phyloP scores from a whole-genome alignment of 2,113 vertebrate species.

The Athene cunicularia region DNA sequence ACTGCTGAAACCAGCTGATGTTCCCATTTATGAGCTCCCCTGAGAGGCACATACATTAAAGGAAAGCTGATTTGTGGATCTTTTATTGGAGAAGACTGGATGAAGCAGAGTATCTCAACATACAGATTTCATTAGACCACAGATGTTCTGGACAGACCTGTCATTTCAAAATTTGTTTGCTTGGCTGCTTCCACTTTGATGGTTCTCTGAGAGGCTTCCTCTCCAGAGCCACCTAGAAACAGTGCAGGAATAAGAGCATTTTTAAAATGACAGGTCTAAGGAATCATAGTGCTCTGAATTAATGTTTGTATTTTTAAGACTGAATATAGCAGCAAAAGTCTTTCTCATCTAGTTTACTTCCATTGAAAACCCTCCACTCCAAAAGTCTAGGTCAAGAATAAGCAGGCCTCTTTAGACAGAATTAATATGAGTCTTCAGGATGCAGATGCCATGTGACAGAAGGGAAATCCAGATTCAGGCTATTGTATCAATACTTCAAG shows the following conservation, averaged over 20 bases:
- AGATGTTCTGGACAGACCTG: not conserved
- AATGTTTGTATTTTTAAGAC: constrained; percentile 11
- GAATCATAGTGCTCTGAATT: not conserved
- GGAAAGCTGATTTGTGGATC: constrained; percentile 50
- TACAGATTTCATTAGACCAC: constrained; percentile 52
- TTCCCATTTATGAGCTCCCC: not conserved
- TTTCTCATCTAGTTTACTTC: not conserved
- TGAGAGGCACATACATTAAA: not conserved
- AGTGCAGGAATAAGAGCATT: not conserved
- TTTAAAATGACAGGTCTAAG: constrained; percentile 30
- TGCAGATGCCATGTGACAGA: not conserved
- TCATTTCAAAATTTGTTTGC: constrained; percentile 50
- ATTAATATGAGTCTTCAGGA: not conserved
- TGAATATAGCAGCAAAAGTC: constrained; percentile 4
- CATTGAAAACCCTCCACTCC: not conserved
- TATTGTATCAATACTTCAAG: not conserved
- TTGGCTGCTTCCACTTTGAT: constrained; percentile 9
- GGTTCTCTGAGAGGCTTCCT: not conserved
- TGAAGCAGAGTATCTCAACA: constrained; percentile 7
- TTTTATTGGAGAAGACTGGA: constrained; percentile 19
- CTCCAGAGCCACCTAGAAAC: constrained; percentile 4
- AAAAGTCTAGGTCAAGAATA: not conserved
- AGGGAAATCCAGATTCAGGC: not conserved
- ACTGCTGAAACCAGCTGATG: not conserved
- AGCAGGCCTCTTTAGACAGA: not conserved